Conservation (phyloP, 2,797 vertebrate species). For the Rhyacichthys aspro region DNA sequence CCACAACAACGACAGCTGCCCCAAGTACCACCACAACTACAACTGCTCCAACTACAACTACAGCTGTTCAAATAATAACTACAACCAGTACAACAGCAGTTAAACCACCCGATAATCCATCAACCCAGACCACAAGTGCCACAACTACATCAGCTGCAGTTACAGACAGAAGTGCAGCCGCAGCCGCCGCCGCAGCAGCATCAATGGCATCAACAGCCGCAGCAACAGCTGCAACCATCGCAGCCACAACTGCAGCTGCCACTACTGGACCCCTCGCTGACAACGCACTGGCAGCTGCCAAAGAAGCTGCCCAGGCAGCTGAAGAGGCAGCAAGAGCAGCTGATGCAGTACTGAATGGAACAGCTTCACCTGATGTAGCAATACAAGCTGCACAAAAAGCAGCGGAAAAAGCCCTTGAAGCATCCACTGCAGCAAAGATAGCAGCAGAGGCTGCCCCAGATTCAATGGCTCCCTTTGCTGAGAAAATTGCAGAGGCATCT, state of each 20-base stretch:
- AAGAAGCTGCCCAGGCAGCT: not conserved
- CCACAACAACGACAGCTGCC: not conserved
- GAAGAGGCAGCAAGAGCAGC: not conserved
- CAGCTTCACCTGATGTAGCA: not conserved
- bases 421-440: conserved; percentile 7
- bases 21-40: not conserved
- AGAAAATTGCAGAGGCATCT: not conserved
- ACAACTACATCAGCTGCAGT: not conserved
- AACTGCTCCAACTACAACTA: not conserved
- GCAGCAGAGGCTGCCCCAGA: not conserved
- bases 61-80: not conserved
- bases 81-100: not conserved
- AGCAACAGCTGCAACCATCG: too few species aligned
- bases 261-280: rapidly evolving
- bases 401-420: not conserved
- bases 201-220: not conserved
- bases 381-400: not conserved
- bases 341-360: not conserved
- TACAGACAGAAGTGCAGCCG: not conserved
- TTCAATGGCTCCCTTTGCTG: not conserved
- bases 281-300: not conserved
- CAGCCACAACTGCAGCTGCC: not conserved
- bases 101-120: not conserved
- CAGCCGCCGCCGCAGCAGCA: too few species aligned
- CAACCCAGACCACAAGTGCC: too few species aligned